These are phyloP conservation scores for Macrotrachela quadricornifera DNA, from an alignment of 1,140 invertebrate genomes.

Conservation along the genomic window DNA sequence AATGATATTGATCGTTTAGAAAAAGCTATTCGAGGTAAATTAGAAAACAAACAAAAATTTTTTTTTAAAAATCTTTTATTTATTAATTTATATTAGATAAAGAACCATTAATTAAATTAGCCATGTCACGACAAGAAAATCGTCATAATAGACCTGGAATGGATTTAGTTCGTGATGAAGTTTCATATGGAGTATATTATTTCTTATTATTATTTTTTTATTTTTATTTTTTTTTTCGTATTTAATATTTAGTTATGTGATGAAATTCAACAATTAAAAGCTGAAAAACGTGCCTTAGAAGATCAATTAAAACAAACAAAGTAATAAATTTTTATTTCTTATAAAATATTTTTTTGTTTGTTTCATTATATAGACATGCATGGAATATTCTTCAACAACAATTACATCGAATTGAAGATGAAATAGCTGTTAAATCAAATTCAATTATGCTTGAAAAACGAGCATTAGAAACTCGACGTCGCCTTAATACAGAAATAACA, in stretches of 20 bases:
- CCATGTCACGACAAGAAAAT: constrained; percentile 31
- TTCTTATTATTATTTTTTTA: too few species aligned
- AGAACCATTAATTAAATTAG: constrained; percentile 21
- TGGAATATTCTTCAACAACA: constrained; percentile 28
- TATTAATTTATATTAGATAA: background rate
- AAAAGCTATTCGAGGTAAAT: constrained; percentile 17
- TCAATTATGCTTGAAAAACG: constrained; percentile 28
- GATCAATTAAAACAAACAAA: constrained; percentile 29
- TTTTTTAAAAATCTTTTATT: too few species aligned
- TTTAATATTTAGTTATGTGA: constrained; percentile 20
- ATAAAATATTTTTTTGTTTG: too few species aligned
- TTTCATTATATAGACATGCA: constrained; percentile 30
- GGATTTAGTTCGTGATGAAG: constrained; percentile 54
- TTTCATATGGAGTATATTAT: constrained; percentile 28
- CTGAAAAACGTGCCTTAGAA: constrained; percentile 24
- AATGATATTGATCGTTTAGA: constrained; percentile 26
- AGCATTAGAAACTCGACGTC: constrained; percentile 24
- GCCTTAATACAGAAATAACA: constrained; percentile 15
- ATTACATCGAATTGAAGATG: constrained; percentile 28
- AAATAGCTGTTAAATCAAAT: constrained; percentile 26
- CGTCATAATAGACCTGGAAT: constrained; percentile 38
- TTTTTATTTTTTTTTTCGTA: too few species aligned
- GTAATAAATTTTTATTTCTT: too few species aligned
- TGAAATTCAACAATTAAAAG: constrained; percentile 30
- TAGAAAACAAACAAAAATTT: too few species aligned